Base-by-base conservation (phyloP, 2,113 vertebrate genomes). In the Dasyurus viverrinus region DNA sequence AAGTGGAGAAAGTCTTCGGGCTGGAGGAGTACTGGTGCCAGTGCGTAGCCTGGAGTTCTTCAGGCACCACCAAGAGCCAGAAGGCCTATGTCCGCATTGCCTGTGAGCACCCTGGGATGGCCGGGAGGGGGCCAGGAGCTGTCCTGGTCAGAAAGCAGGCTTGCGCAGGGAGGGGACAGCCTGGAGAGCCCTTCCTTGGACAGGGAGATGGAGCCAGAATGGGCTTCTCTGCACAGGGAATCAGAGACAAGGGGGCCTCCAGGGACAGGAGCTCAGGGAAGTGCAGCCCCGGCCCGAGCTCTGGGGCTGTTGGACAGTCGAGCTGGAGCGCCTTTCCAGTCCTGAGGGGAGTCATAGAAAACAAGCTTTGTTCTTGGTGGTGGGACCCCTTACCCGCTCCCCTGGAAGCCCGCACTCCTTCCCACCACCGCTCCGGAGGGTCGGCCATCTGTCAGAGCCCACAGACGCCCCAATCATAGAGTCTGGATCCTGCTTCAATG, bases 11-110 rank as follows among this genome's bases (percentile, higher is more conserved):
- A 99, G 98, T 99, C 97, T 99, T 99, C 3, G 99, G 99, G 52
- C 98, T 99, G 92, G 99, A 99, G 97, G 99, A 99, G 96, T 99
- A 99, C 98, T 99, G 99, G 99, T 99, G 99, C 98, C 99, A 99
- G 98, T 99, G 99, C 0, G 99, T 99, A 94, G 99, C 99, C 30
- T 99, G 99, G 99, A 99, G 99, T 98, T 99, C 99, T 94, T 99
- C 99, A 0, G 99, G 99, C 96, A 99, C 99, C 96, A 99, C 99
- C 98, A 99, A 99, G 98, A 99, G 99, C 98, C 99, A 99, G 98
- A 99, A 99, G 96, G 99, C 99, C 4, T 99, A 99, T 0, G 99
- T 99, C 96, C 99, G 99, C 96, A 99, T 99, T 0, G 99, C 99
- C 97, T 99, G 99, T 99, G 98, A 99, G 99, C 99, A 94, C 47